Evolutionary conservation across 1,140 invertebrate species (phyloP).

Genomic region (Lutraria rhynchaena): DNA sequence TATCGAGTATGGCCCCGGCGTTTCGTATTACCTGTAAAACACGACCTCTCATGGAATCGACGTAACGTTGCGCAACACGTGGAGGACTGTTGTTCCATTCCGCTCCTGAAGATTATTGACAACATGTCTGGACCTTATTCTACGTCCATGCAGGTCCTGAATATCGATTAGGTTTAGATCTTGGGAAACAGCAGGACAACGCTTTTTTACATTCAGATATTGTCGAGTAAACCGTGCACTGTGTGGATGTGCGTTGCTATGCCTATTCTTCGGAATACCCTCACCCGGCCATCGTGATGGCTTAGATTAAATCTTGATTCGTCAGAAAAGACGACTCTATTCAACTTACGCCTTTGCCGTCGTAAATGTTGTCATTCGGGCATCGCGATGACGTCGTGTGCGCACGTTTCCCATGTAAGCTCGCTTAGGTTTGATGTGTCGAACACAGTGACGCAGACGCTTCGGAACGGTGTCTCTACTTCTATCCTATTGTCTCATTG

Average conservation of each 20-base stretch:
- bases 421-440: conserved; percentile 9
- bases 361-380: conserved; percentile 8
- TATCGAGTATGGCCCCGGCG: conserved; percentile 6
- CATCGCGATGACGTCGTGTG: conserved; percentile 20
- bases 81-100: conserved; percentile 8
- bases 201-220: conserved; percentile 1
- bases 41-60: not conserved
- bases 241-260: conserved; percentile 14
- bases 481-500: conserved; percentile 11
- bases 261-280: conserved; percentile 10
- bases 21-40: conserved; percentile 8
- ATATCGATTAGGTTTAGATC: not conserved
- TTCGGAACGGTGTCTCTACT: conserved; percentile 17
- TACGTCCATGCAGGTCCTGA: conserved; percentile 3
- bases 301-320: conserved; percentile 1
- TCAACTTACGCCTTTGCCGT: not conserved
- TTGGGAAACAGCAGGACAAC: no score
- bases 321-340: no score
- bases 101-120: no score
- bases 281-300: conserved; percentile 7
- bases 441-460: conserved; percentile 29
- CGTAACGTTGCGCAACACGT: conserved; percentile 5
- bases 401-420: conserved; percentile 20
- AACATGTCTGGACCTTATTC: conserved; percentile 12
- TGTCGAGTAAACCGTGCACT: conserved; percentile 3